Evolutionary conservation across 2,797 vertebrate species (phyloP).

Genomic region (Sebastes steindachneri): DNA sequence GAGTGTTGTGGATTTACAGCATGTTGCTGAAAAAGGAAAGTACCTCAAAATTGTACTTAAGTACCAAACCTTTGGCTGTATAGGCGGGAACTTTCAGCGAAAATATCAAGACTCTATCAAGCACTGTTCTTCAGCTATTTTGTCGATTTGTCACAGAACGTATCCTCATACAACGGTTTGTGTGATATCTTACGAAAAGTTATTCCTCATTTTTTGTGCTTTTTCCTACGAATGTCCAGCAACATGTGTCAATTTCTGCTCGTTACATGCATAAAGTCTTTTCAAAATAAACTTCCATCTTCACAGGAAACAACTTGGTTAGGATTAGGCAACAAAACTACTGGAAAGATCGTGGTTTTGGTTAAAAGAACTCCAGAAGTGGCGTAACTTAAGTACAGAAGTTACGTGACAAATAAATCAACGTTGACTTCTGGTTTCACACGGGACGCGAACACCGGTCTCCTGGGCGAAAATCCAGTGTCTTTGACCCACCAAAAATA

Average conservation of each 20-base stretch:
- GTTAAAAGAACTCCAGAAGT: background rate
- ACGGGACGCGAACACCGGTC: too few relatives aligned
- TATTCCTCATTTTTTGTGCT: background rate
- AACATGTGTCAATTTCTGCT: background rate
- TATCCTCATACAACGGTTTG: background rate
- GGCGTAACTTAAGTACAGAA: background rate
- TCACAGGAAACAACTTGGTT: background rate
- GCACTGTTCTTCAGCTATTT: background rate
- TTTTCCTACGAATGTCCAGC: background rate
- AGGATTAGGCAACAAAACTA: background rate
- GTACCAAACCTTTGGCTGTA: background rate
- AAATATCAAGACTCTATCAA: background rate
- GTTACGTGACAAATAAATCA: background rate
- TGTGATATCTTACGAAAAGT: background rate
- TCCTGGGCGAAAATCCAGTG: too few relatives aligned
- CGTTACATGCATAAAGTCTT: background rate
- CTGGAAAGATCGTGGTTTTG: too few relatives aligned
- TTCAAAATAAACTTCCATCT: background rate
- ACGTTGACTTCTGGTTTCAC: accelerated
- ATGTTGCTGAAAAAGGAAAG: slow-evolving; percentile 4
- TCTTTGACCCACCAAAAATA: background rate
- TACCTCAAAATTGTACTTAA: slow-evolving; percentile 11
- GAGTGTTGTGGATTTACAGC: slow-evolving; percentile 7
- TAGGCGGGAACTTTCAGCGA: background rate
- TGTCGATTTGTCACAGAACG: background rate